phyloP scores from a whole-genome alignment of 2,797 vertebrate genomes.

The Chelon auratus region DNA sequence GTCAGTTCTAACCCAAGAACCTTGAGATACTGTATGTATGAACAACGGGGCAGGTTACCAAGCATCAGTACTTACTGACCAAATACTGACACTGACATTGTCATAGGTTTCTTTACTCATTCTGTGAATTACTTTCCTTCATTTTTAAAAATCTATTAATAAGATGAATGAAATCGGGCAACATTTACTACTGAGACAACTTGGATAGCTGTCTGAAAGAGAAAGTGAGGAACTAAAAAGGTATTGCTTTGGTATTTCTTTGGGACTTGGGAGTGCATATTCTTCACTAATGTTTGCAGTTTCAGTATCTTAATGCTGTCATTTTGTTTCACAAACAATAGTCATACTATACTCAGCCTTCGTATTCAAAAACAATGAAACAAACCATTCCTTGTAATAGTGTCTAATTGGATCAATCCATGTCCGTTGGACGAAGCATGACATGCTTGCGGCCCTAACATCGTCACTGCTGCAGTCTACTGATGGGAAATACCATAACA shows the following conservation, averaged over 20 bases:
- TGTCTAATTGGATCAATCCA: constrained; percentile 31
- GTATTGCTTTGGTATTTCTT: no score
- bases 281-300: background rate
- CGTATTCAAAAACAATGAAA: no score
- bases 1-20: background rate
- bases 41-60: background rate
- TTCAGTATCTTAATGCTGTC: background rate
- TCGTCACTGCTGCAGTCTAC: constrained; percentile 1
- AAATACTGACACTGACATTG: background rate
- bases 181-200: no score
- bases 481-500: background rate
- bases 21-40: background rate
- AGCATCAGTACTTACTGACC: background rate
- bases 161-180: no score
- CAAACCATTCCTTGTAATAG: background rate
- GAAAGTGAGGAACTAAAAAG: no score
- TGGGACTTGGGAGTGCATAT: no score
- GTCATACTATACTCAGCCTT: background rate
- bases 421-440: constrained; percentile 9
- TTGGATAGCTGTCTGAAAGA: no score
- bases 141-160: no score
- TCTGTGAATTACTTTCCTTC: no score
- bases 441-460: background rate
- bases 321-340: background rate
- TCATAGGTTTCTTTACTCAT: background rate